These are phyloP conservation scores for Oreonectes daqikongensis DNA, from an alignment of 2,797 vertebrate genomes.

Conservation along the genomic window DNA sequence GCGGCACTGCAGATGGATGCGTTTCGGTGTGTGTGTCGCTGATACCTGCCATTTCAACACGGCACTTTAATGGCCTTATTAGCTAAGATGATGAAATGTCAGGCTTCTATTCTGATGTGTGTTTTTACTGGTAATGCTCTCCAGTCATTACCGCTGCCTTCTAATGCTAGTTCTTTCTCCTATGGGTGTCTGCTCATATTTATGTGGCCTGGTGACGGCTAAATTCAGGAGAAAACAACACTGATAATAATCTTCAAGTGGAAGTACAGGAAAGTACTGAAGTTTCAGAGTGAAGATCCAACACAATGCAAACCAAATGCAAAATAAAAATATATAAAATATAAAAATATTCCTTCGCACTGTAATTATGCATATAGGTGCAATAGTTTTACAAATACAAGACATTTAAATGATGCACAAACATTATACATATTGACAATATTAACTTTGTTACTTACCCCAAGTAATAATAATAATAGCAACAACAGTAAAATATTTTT, in stretches of 20 bases:
- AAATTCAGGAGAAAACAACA: constrained; percentile 39
- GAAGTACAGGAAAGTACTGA: too few species aligned
- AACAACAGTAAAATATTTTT: constrained; percentile 15
- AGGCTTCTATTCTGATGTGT: constrained; percentile 60
- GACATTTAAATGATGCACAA: constrained; percentile 13
- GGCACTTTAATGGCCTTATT: constrained; percentile 60
- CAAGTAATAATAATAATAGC: background rate
- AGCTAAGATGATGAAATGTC: constrained; percentile 58
- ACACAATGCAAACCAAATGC: background rate
- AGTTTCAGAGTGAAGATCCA: too few species aligned
- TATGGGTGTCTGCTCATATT: constrained; percentile 46
- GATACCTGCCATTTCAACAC: constrained; percentile 58
- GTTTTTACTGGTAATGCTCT: constrained; percentile 59
- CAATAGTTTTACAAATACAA: background rate
- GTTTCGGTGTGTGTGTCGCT: constrained; percentile 28
- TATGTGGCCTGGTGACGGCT: constrained; percentile 40
- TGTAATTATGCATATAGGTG: background rate
- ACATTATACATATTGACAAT: constrained; percentile 26
- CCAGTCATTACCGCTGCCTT: constrained; percentile 54
- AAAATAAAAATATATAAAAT: too few species aligned
- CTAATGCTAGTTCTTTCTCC: constrained; percentile 34
- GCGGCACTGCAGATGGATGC: constrained; percentile 60
- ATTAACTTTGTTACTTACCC: background rate
- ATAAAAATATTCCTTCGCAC: too few species aligned
- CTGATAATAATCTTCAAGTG: constrained; percentile 13